phyloP scores from a whole-genome alignment of 2,888 invertebrate species.

The Erynnis tages region DNA sequence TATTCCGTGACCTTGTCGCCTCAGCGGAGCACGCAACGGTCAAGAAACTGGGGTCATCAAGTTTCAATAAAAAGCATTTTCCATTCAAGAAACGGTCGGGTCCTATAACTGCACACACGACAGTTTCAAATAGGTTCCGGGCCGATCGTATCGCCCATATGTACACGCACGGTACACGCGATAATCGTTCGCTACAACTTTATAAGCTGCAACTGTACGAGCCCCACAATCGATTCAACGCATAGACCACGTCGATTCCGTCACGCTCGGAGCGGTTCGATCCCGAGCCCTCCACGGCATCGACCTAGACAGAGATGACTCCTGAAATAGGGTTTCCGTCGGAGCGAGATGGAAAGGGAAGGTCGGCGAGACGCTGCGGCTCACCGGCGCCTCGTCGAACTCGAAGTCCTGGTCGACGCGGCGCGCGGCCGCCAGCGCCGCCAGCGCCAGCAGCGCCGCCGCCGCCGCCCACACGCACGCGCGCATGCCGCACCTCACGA shows the following conservation, averaged over 20 bases:
- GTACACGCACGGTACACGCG: no score
- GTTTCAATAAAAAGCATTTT: neutral
- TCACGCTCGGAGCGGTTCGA: no score
- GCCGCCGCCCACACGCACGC: constrained; percentile 37
- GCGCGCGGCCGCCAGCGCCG: constrained; percentile 45
- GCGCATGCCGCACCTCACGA: constrained; percentile 32
- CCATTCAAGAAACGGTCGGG: neutral
- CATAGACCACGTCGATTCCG: no score
- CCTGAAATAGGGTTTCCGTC: no score
- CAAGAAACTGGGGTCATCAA: no score
- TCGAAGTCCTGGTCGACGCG: constrained; percentile 69
- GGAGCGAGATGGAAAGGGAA: no score
- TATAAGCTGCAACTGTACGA: no score
- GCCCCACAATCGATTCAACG: no score
- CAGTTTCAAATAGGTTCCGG: no score
- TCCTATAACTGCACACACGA: neutral
- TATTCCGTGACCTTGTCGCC: no score
- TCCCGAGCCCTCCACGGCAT: neutral
- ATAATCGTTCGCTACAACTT: no score
- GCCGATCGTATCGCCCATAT: no score
- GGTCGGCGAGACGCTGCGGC: constrained; percentile 18
- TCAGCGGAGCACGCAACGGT: neutral
- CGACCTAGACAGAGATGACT: neutral
- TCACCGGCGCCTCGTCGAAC: constrained; percentile 70
- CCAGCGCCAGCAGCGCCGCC: constrained; percentile 45